A percentile compares a stretch with the other conserved stretches of the same genome.
phyloP scores from a whole-genome alignment of 1,140 invertebrate species.

The Trachelipus rathkii region DNA sequence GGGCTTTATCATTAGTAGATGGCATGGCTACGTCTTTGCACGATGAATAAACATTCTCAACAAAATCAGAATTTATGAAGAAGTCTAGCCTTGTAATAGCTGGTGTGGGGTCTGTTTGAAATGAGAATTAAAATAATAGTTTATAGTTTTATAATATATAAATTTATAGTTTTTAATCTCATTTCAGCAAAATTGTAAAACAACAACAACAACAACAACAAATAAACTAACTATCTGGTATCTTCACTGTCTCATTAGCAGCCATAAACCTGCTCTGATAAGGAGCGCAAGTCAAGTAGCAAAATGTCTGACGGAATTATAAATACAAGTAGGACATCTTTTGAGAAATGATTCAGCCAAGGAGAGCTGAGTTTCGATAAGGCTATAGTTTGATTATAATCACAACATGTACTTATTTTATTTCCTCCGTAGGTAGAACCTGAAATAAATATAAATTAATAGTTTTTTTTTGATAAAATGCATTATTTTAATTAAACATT shows the following conservation, averaged over 20 bases:
- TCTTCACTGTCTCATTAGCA: slow-evolving; percentile 50
- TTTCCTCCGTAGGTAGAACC: neutral
- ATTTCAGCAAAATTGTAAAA: no score
- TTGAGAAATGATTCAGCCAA: slow-evolving; percentile 58
- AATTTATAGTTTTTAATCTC: no score
- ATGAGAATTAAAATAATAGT: slow-evolving; percentile 18
- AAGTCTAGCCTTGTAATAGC: slow-evolving; percentile 56
- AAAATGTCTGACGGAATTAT: slow-evolving; percentile 76
- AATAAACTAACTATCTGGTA: no score
- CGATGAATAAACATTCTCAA: slow-evolving; percentile 70
- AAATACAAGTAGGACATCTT: slow-evolving; percentile 78
- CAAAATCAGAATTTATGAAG: slow-evolving; percentile 60
- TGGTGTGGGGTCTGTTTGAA: slow-evolving; percentile 25
- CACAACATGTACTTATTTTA: slow-evolving; percentile 50
- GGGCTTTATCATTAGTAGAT: slow-evolving; percentile 65
- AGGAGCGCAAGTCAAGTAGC: slow-evolving; percentile 74
- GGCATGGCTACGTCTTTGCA: slow-evolving; percentile 77
- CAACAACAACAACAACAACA: no score
- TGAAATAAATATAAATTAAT: slow-evolving; percentile 7
- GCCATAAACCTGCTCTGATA: slow-evolving; percentile 72
- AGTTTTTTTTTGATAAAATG: no score
- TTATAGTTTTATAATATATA: no score
- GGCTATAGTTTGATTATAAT: slow-evolving; percentile 47
- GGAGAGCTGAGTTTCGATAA: slow-evolving; percentile 48
- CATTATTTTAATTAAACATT: neutral